phyloP scores from a whole-genome alignment of 2,888 invertebrate species.

The Xestia rhomboidea region DNA sequence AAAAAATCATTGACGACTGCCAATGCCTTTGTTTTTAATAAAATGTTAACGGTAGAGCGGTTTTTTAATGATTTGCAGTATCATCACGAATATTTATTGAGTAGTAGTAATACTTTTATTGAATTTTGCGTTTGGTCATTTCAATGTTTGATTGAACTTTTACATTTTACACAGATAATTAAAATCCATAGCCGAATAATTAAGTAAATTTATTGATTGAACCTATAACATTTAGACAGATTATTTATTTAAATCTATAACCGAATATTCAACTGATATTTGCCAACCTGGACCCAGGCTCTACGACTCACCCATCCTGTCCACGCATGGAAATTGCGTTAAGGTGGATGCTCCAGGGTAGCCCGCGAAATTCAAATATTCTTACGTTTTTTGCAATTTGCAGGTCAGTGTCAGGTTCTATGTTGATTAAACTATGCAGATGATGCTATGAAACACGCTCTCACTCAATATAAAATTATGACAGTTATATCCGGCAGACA shows the following conservation, averaged over 20 bases:
- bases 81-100: neutral
- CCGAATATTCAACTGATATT: neutral
- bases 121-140: neutral
- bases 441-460: neutral
- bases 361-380: no score
- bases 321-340: neutral
- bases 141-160: neutral
- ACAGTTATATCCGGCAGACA: neutral
- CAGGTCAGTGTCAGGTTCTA: no score
- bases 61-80: neutral
- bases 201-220: neutral
- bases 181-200: neutral
- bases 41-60: neutral
- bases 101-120: neutral
- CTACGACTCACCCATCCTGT: neutral
- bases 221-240: neutral
- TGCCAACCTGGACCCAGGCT: neutral
- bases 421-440: neutral
- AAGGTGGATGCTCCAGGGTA: no score
- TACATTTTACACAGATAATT: neutral
- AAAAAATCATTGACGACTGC: slow-evolving; percentile 19
- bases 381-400: no score
- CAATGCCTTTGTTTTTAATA: slow-evolving; percentile 2
- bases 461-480: slow-evolving; percentile 1
- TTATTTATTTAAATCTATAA: neutral